phyloP scores from a whole-genome alignment of 2,797 vertebrate species.

The Chloroceryle amazona region DNA sequence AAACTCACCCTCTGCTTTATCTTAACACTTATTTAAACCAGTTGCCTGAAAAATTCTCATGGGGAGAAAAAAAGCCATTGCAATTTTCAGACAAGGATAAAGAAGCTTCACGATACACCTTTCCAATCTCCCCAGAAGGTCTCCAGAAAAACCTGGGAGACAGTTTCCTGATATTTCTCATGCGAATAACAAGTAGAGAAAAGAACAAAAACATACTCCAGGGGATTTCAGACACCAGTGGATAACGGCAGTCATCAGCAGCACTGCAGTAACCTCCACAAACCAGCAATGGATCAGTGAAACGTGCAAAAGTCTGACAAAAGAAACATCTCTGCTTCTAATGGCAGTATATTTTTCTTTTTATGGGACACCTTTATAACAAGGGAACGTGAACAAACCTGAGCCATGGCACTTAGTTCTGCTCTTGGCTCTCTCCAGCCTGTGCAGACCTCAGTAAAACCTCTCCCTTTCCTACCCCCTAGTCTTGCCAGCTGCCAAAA shows the following conservation, averaged over 20 bases:
- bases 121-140: neutral
- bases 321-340: slow-evolving; percentile 7
- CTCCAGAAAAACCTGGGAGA: neutral
- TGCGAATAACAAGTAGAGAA: neutral
- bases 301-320: neutral
- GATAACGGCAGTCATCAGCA: neutral
- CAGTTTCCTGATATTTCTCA: neutral
- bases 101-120: neutral
- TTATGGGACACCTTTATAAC: neutral
- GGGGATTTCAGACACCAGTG: neutral
- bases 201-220: neutral
- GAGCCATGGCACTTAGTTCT: neutral
- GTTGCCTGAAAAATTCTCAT: neutral
- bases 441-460: neutral
- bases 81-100: neutral
- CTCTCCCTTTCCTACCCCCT: neutral
- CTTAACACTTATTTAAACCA: neutral
- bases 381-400: neutral
- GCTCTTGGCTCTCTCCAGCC: neutral
- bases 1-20: neutral
- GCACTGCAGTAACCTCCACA: neutral
- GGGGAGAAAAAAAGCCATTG: neutral
- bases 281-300: neutral
- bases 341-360: neutral
- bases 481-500: neutral